Conservation (phyloP, 2,113 vertebrate species). For the Mormyrus iriodes region DNA sequence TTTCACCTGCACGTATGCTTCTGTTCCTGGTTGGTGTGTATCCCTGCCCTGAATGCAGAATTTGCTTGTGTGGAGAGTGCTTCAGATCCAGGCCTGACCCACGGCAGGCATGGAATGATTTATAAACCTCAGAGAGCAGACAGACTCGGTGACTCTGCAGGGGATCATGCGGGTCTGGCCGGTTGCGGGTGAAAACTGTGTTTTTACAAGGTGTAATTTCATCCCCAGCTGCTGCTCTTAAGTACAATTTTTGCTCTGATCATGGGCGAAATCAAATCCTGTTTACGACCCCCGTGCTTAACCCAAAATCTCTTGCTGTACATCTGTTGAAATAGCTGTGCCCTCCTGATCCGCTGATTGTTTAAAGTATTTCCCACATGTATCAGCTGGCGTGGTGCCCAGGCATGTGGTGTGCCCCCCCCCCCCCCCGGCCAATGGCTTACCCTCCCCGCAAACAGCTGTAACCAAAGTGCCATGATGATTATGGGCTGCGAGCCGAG, state of each 20-base stretch:
- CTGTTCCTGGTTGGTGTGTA: neutral
- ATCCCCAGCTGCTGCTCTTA: neutral
- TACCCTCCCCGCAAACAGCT: neutral
- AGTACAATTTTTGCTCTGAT: neutral
- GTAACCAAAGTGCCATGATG: neutral
- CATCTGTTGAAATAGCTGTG: neutral
- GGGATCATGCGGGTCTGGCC: neutral
- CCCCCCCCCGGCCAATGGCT: neutral
- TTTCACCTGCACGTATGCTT: neutral
- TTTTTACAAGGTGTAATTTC: constrained; percentile 1
- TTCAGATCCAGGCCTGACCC: neutral
- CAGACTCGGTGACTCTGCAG: neutral
- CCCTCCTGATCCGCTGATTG: neutral
- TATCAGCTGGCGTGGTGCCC: neutral
- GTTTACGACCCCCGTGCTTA: neutral
- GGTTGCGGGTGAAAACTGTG: neutral
- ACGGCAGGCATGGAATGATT: neutral
- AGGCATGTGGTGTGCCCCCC: neutral
- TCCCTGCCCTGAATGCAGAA: neutral
- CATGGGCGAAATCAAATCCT: neutral
- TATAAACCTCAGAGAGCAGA: neutral
- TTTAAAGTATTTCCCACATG: neutral
- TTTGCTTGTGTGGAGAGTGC: neutral
- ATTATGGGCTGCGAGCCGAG: neutral
- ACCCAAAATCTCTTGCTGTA: neutral